Evolutionary conservation across 30 jellyfish, hydroid and myxozoan species (phyloP).

Genomic region (Nemopilema nomurai): DNA sequence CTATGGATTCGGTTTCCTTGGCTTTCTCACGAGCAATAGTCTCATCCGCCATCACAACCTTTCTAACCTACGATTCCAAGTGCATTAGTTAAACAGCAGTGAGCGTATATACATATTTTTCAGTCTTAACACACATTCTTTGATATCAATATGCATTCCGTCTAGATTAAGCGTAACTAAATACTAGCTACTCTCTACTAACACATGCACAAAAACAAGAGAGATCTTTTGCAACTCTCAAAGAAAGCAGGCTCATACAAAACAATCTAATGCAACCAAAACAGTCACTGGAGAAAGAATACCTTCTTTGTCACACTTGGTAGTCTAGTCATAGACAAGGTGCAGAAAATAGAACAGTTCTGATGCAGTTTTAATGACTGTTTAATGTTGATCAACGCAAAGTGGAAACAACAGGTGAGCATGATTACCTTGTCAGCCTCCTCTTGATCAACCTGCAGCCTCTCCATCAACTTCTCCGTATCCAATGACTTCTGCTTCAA

Average conservation of each 20-base stretch:
- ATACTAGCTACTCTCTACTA: background rate
- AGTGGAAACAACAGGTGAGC: background rate
- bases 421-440: constrained; percentile 87
- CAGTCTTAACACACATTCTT: too few species aligned
- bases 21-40: constrained; percentile 91
- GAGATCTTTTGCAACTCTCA: too few species aligned
- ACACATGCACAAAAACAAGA: too few species aligned
- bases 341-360: background rate
- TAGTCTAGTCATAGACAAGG: too few species aligned
- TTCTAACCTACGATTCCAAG: constrained; percentile 60
- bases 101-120: too few species aligned
- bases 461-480: constrained; percentile 89
- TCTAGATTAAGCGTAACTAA: too few species aligned
- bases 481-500: constrained; percentile 85
- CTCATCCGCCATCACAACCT: constrained; percentile 89
- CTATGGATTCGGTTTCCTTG: constrained; percentile 88
- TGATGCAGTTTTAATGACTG: background rate
- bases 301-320: too few species aligned
- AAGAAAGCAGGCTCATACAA: too few species aligned
- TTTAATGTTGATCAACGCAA: background rate
- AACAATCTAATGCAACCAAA: too few species aligned
- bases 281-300: too few species aligned
- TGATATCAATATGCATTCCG: too few species aligned
- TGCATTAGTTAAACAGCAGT: background rate
- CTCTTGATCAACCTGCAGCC: constrained; percentile 86